phyloP scores from a whole-genome alignment of 2,888 invertebrate genomes.

The Hypena proboscidalis region DNA sequence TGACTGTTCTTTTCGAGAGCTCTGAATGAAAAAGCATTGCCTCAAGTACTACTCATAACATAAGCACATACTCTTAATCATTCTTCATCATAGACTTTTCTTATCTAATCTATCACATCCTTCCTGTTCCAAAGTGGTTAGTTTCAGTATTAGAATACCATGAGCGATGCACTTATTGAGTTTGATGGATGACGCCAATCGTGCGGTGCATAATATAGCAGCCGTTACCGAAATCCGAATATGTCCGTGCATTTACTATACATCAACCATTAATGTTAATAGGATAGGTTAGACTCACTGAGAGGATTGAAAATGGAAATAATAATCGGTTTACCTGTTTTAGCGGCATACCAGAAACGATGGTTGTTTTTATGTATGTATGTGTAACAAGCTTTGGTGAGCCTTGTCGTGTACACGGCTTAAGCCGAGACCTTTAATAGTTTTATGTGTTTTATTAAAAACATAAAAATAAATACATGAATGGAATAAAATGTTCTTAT shows the following conservation, averaged over 20 bases:
- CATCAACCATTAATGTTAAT: constrained; percentile 27
- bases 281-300: constrained; percentile 7
- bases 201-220: constrained; percentile 27
- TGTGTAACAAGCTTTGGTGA: too few species aligned
- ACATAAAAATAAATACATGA: too few species aligned
- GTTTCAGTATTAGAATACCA: constrained; percentile 25
- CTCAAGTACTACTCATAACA: neutral
- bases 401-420: too few species aligned
- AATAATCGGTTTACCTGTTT: too few species aligned
- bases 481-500: too few species aligned
- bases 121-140: constrained; percentile 24
- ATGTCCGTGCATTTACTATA: constrained; percentile 26
- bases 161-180: constrained; percentile 29
- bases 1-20: too few species aligned
- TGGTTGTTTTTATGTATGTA: too few species aligned
- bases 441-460: too few species aligned
- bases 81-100: constrained; percentile 9
- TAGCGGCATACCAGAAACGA: too few species aligned
- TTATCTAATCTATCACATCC: constrained; percentile 24
- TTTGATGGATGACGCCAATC: constrained; percentile 19
- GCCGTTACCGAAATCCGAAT: constrained; percentile 21
- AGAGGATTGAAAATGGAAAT: too few species aligned
- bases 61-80: neutral
- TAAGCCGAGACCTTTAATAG: too few species aligned
- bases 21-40: too few species aligned